Evolutionary conservation across 2,113 vertebrate species (phyloP).

Genomic region (Empidonax traillii): DNA sequence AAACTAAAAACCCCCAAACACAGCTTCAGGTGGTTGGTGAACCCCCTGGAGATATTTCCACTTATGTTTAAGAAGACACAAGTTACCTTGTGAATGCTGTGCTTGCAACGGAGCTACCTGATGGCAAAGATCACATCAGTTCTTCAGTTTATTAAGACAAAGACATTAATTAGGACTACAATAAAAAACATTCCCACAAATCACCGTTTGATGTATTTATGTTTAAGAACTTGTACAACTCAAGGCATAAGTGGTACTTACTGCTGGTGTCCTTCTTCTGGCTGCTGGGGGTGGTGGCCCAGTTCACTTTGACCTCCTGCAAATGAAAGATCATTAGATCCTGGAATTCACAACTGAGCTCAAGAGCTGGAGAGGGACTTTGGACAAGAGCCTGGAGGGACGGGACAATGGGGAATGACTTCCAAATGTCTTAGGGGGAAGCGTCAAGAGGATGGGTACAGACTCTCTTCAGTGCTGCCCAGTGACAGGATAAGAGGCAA

Average conservation of each 20-base stretch:
- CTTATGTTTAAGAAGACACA: slow-evolving; percentile 74
- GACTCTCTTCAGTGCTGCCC: neutral
- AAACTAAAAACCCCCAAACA: slow-evolving; percentile 3
- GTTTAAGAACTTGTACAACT: neutral
- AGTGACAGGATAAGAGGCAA: neutral
- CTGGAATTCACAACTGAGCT: neutral
- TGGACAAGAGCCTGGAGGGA: neutral
- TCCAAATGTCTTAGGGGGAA: neutral
- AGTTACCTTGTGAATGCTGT: slow-evolving; percentile 74
- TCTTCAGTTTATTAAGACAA: slow-evolving; percentile 75
- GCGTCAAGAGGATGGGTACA: neutral
- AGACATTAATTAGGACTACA: slow-evolving; percentile 60
- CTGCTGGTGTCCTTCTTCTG: slow-evolving; percentile 99
- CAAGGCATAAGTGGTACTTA: slow-evolving; percentile 77
- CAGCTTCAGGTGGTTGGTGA: slow-evolving; percentile 58
- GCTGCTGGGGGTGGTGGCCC: slow-evolving; percentile 98
- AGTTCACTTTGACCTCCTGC: slow-evolving; percentile 99
- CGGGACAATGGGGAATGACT: neutral
- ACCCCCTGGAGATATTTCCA: slow-evolving; percentile 65
- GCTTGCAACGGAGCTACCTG: slow-evolving; percentile 78
- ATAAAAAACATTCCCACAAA: slow-evolving; percentile 5
- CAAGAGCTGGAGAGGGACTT: neutral
- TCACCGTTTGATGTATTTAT: neutral
- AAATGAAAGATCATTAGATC: slow-evolving; percentile 49
- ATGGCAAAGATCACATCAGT: slow-evolving; percentile 78